A percentile compares a stretch with the other conserved stretches of the same genome.
Conservation (phyloP, 2,797 vertebrate genomes). For the Pseudochirops cupreus region DNA sequence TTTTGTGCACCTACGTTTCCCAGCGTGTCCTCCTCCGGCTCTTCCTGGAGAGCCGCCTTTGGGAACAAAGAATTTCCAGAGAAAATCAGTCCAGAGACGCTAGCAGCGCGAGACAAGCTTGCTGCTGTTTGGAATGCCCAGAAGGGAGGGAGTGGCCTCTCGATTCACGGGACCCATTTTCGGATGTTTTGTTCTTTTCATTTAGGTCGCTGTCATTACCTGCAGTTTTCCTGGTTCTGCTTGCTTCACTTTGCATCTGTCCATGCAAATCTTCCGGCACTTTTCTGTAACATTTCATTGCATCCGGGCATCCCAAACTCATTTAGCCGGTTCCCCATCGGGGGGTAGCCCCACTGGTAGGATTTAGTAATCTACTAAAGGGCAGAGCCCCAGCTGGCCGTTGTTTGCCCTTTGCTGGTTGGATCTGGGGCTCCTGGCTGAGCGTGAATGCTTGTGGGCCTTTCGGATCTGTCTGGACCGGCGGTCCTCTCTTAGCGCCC, state of each 20-base stretch:
- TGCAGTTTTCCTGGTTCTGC: not conserved
- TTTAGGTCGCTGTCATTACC: not conserved
- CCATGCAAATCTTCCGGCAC: not conserved
- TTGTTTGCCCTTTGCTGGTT: too few relatives aligned
- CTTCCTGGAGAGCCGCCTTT: not conserved
- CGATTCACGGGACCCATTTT: not conserved
- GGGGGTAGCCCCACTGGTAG: not conserved
- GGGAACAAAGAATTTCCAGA: not conserved
- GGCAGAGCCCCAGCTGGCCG: too few relatives aligned
- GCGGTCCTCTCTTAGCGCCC: too few relatives aligned
- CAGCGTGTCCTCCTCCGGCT: not conserved
- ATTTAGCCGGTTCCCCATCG: not conserved
- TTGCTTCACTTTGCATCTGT: not conserved
- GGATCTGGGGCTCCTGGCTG: too few relatives aligned
- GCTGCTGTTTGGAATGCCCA: not conserved
- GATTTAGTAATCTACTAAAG: too few relatives aligned
- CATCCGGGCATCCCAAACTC: not conserved
- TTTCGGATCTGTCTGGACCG: too few relatives aligned
- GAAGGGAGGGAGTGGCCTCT: not conserved
- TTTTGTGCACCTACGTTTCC: not conserved
- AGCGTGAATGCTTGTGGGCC: too few relatives aligned
- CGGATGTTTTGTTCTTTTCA: not conserved
- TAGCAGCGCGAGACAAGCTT: not conserved
- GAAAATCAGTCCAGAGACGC: not conserved
- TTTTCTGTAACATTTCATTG: not conserved